Base-by-base conservation (phyloP, 2,888 invertebrate species). In the Aspidapion aeneum region DNA sequence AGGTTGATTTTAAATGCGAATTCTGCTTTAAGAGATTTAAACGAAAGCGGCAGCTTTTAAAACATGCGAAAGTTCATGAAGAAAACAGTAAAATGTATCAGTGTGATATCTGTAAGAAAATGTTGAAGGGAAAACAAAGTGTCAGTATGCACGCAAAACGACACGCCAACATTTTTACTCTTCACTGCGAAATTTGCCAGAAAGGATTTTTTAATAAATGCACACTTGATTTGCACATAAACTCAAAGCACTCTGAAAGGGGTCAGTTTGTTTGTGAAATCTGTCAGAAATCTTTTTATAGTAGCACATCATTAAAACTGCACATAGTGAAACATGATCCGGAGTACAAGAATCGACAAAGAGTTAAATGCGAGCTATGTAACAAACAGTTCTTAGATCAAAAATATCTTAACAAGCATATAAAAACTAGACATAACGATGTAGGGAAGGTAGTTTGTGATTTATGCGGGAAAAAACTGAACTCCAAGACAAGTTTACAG, bases 401-500 rank as follows among this genome's bases (percentile, higher is more conserved):
- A 16, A 69, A 71, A 56, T 71, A 72, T 51, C 65, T 73, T 2
- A 64, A 66, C 7, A 70, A 70, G 16, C 74, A 74, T 55, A 68
- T 70, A 66, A 70, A 71, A 60, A 72, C 70, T 59, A 72, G 82
- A 80, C 86, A 86, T 66, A 64, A 70, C 52, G 71, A 70, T 9
- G 72, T 69, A 17, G 63, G 68, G 56, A 60, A 66, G n/a, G 73
- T 66, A 57, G 64, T 75, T 21, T 84, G 84, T 66, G 83, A 84
- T 62, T 78, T 80, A 1, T 84, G 84, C 65, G 83, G 83, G 3
- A 83, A 84, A 70, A 79, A 80, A 64, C 74, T 84, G 18, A 81
- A 81, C 62, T 82, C 81, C 57, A 65, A 66, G 55, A 69, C 69
- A 1, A 71, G 73, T 58, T 65, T 76, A n/a, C 74, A 71, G 35